phyloP scores from a whole-genome alignment of 1,140 invertebrate species.

The Bombus confusus region DNA sequence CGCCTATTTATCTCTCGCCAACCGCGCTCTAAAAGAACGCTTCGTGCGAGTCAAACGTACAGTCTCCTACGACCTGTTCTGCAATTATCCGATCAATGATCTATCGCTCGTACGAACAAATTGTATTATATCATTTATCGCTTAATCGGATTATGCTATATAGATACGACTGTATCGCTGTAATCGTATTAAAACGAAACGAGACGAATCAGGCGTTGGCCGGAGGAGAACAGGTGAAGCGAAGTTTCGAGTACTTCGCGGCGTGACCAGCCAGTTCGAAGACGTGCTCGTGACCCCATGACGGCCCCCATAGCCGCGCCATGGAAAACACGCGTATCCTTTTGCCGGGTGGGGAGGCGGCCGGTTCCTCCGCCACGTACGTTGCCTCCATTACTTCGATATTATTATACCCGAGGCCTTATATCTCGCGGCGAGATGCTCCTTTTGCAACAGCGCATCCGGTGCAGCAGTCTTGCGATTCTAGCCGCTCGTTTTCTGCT shows the following conservation, averaged over 20 bases:
- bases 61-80: too few relatives aligned
- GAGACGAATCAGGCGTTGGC: conserved; percentile 32
- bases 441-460: conserved; percentile 71
- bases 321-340: conserved; percentile 57
- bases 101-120: too few relatives aligned
- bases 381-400: conserved; percentile 75
- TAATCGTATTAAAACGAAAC: too few relatives aligned
- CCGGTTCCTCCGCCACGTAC: conserved; percentile 65
- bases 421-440: conserved; percentile 73
- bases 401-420: conserved; percentile 75
- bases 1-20: too few relatives aligned
- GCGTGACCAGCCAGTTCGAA: conserved; percentile 31
- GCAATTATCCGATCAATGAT: too few relatives aligned
- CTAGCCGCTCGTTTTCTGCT: not conserved
- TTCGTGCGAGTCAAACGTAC: too few relatives aligned
- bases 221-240: conserved; percentile 41
- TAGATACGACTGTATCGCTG: too few relatives aligned
- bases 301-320: conserved; percentile 57
- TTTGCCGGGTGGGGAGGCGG: conserved; percentile 11
- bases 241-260: not conserved
- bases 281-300: conserved; percentile 68
- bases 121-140: too few relatives aligned
- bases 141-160: too few relatives aligned
- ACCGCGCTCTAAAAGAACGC: too few relatives aligned
- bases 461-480: conserved; percentile 42